These are phyloP conservation scores for Folsomia manolachei DNA, from an alignment of 2,888 invertebrate genomes.

Conservation along the genomic window DNA sequence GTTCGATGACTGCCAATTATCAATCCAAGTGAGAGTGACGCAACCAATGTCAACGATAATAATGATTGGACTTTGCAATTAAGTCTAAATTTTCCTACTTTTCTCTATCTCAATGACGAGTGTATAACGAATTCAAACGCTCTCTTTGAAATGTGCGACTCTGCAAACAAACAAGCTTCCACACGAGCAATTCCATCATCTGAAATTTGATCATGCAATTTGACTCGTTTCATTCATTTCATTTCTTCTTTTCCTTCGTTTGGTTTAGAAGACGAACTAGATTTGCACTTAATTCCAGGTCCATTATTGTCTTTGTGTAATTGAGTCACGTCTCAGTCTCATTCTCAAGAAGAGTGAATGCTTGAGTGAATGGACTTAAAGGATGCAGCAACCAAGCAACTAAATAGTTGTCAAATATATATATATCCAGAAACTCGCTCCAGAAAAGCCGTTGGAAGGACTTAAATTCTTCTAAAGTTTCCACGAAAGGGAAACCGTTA, in stretches of 20 bases:
- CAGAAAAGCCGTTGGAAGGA: too few species aligned
- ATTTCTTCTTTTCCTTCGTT: too few species aligned
- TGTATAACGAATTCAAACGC: too few species aligned
- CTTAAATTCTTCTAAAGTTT: too few species aligned
- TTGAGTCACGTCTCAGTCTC: constrained; percentile 16
- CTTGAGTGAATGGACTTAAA: too few species aligned
- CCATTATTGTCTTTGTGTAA: constrained; percentile 16
- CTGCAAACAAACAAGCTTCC: neutral
- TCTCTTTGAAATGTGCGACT: neutral
- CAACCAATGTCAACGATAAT: neutral
- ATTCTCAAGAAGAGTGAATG: neutral
- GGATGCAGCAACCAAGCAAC: too few species aligned
- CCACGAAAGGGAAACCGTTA: too few species aligned
- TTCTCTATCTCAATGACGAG: too few species aligned
- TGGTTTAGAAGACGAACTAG: neutral
- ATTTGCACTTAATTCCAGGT: neutral
- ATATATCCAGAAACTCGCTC: too few species aligned
- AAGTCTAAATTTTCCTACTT: neutral
- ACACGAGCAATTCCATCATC: constrained; percentile 5
- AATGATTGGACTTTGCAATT: neutral
- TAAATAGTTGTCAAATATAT: too few species aligned
- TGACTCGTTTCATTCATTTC: neutral
- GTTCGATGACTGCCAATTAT: constrained; percentile 13
- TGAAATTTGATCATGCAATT: neutral
- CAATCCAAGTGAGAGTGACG: neutral